Percentiles rank a stretch among this genome's conserved stretches.
Conservation (phyloP, 2,113 vertebrate species). For the Paratilapia polleni region DNA sequence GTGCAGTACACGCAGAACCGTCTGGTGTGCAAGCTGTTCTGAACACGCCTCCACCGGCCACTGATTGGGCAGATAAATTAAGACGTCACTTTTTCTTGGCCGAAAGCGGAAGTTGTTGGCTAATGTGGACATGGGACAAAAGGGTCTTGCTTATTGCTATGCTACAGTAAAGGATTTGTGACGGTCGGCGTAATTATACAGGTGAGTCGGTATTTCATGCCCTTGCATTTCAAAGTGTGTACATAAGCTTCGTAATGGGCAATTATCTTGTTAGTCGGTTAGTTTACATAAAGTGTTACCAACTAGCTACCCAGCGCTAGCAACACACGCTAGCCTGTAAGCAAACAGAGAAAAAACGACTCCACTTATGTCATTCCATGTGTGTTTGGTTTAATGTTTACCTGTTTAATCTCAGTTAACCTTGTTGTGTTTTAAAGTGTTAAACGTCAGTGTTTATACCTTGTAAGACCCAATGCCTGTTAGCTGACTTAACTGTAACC, state of each 20-base stretch:
- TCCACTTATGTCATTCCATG: neutral
- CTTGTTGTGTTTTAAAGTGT: neutral
- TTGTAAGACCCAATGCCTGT: neutral
- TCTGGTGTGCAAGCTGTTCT: neutral
- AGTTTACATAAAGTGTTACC: neutral
- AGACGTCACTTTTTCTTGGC: neutral
- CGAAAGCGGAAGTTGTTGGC: conserved; percentile 20
- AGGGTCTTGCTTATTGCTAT: neutral
- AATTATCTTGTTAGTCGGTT: too few relatives aligned
- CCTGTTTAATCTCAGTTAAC: too few relatives aligned
- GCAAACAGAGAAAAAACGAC: neutral
- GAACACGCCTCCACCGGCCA: neutral
- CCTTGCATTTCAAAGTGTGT: neutral
- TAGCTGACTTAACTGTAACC: neutral
- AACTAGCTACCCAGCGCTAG: conserved; percentile 20
- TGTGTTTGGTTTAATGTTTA: neutral
- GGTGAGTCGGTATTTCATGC: conserved; percentile 12
- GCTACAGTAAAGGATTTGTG: neutral
- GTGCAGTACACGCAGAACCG: neutral
- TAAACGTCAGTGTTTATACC: neutral
- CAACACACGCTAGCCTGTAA: conserved; percentile 28
- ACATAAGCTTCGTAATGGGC: accelerated
- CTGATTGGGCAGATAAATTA: neutral
- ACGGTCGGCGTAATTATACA: neutral
- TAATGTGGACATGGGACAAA: conserved; percentile 7